Conservation (phyloP, 2,888 invertebrate species). For the Trachelus troglodyta region DNA sequence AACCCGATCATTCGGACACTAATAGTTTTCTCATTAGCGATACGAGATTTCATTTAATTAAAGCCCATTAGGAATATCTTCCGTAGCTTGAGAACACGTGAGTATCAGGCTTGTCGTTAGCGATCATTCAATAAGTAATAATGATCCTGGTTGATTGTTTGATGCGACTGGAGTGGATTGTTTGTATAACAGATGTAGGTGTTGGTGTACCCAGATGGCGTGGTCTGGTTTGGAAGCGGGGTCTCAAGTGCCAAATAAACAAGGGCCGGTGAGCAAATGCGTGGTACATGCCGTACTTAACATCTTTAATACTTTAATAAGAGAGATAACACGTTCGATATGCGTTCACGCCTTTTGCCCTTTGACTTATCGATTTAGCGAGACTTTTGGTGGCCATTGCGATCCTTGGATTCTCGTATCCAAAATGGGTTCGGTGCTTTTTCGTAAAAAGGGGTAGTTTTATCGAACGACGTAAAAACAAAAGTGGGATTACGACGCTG, state of each 20-base stretch:
- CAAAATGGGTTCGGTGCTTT: neutral
- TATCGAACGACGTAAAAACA: slow-evolving; percentile 31
- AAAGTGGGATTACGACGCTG: neutral
- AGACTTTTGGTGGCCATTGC: neutral
- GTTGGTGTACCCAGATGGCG: neutral
- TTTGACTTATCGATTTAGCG: neutral
- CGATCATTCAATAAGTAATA: neutral
- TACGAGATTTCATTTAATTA: neutral
- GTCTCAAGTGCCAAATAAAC: neutral
- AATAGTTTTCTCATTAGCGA: neutral
- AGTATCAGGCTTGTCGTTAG: neutral
- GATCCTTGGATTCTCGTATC: neutral
- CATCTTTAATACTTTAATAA: neutral
- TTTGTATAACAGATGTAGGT: neutral
- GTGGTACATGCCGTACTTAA: neutral
- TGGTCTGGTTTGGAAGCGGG: neutral
- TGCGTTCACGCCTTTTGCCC: neutral
- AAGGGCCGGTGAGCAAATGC: neutral
- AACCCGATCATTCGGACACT: neutral
- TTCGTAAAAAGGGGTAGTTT: neutral
- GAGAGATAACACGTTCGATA: neutral
- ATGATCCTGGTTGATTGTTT: neutral
- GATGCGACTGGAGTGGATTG: neutral
- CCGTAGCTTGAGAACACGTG: neutral
- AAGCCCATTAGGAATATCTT: neutral